Evolutionary conservation across 2,113 vertebrate genomes (phyloP).

Genomic region (Setophaga kirtlandii): DNA sequence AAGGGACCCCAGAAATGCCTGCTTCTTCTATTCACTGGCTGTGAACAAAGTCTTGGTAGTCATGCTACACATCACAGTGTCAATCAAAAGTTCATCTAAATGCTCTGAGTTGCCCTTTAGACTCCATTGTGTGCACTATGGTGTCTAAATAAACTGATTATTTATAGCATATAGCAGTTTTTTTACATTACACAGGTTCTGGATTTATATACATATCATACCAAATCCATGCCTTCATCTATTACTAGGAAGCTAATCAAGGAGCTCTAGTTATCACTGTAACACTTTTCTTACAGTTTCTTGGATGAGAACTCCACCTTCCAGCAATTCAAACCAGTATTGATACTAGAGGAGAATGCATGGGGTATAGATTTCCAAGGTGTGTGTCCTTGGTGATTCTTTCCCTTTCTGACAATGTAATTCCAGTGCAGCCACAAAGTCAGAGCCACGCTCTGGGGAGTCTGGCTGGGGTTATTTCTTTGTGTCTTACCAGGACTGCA

Average conservation of each 20-base stretch:
- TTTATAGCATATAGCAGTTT: background rate
- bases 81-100: background rate
- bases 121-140: background rate
- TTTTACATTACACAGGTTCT: background rate
- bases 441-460: background rate
- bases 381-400: background rate
- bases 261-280: background rate
- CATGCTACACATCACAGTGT: background rate
- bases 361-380: background rate
- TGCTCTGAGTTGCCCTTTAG: background rate
- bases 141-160: background rate
- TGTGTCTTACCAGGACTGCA: background rate
- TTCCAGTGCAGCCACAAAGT: background rate
- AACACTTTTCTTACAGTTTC: background rate
- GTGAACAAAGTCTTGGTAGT: background rate
- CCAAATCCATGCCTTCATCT: background rate
- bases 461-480: background rate
- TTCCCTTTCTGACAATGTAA: background rate
- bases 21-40: background rate
- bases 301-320: background rate
- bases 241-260: background rate
- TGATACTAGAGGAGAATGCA: background rate
- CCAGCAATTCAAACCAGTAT: background rate
- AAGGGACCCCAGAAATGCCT: background rate
- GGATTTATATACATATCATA: background rate